Conservation (phyloP, 2,797 vertebrate genomes). For the Cygnus olor region DNA sequence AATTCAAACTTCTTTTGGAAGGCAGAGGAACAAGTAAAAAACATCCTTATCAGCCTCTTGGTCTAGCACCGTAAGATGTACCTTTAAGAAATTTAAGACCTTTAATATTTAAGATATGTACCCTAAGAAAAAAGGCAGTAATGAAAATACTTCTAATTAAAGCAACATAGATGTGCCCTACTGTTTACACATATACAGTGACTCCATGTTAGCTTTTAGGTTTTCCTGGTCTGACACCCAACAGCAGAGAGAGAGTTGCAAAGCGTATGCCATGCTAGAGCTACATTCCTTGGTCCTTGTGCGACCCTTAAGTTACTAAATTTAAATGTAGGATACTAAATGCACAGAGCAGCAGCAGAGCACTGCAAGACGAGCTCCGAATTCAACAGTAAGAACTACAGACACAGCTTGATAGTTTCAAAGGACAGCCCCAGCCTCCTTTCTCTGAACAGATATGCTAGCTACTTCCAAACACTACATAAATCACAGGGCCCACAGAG, state of each 20-base stretch:
- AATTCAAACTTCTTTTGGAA: background rate
- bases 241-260: constrained; percentile 4
- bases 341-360: background rate
- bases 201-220: constrained; percentile 9
- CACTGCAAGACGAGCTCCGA: background rate
- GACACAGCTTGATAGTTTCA: background rate
- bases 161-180: background rate
- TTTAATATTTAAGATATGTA: background rate
- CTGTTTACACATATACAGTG: background rate
- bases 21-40: background rate
- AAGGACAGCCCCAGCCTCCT: background rate
- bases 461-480: background rate
- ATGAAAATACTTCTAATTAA: constrained; percentile 27
- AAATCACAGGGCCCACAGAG: background rate
- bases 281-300: background rate
- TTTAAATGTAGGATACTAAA: constrained; percentile 3
- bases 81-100: background rate
- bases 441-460: background rate
- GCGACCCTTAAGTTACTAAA: background rate
- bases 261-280: background rate
- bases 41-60: background rate
- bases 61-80: background rate
- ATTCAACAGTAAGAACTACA: background rate
- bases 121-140: constrained; percentile 12
- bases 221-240: constrained; percentile 21